These are phyloP conservation scores for Sclerurus mexicanus DNA, from an alignment of 2,113 vertebrate genomes.

Conservation along the genomic window DNA sequence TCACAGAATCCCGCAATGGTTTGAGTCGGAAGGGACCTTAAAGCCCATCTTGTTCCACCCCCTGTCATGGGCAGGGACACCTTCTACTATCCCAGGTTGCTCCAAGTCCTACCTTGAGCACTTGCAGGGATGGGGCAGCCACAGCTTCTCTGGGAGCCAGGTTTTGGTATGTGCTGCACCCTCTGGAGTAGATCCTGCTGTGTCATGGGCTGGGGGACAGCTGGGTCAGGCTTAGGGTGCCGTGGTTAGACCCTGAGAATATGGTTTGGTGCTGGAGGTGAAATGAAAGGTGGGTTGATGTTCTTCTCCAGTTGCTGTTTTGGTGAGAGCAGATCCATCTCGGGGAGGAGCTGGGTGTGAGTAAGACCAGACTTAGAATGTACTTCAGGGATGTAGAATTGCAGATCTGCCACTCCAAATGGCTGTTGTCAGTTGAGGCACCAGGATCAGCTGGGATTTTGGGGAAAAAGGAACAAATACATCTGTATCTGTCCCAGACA, in stretches of 20 bases:
- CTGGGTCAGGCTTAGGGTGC: neutral
- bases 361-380: neutral
- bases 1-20: neutral
- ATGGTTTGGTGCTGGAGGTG: neutral
- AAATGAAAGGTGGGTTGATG: neutral
- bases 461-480: neutral
- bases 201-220: neutral
- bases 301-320: neutral
- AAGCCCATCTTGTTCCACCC: neutral
- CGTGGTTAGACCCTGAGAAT: neutral
- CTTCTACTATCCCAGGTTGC: rapidly evolving
- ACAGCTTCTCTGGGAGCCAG: neutral
- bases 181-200: neutral
- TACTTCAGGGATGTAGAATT: rapidly evolving
- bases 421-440: neutral
- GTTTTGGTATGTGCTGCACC: neutral
- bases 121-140: neutral
- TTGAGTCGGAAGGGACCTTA: neutral
- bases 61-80: neutral
- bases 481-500: neutral
- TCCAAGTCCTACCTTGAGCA: neutral
- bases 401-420: neutral
- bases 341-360: neutral
- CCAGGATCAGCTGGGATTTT: rapidly evolving
- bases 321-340: neutral